phyloP scores from a whole-genome alignment of 2,113 vertebrate species.

The Ursus arctos region DNA sequence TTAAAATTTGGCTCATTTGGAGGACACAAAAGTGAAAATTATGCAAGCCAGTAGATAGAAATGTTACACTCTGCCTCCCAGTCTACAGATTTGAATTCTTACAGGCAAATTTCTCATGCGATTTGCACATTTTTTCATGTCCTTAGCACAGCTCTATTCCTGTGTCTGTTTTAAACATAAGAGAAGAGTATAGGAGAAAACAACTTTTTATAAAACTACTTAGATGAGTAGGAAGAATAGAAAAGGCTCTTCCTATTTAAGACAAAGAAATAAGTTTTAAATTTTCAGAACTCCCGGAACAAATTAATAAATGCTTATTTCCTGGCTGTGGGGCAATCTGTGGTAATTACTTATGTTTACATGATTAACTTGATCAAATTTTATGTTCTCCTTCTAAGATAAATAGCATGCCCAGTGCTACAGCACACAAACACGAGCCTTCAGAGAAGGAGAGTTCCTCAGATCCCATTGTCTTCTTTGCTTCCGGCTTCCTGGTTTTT shows the following conservation, averaged over 20 bases:
- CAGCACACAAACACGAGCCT: not conserved
- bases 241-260: not conserved
- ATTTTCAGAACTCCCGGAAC: not conserved
- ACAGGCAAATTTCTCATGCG: not conserved
- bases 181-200: not conserved
- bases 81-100: constrained; percentile 24
- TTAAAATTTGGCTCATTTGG: not conserved
- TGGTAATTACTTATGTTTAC: not conserved
- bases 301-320: not conserved
- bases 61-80: not conserved
- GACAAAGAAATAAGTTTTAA: not conserved
- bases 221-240: not conserved
- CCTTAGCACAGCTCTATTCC: constrained; percentile 6
- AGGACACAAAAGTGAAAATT: constrained; percentile 39
- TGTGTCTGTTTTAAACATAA: not conserved
- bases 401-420: not conserved
- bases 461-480: not conserved
- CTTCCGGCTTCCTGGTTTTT: not conserved
- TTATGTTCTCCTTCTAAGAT: not conserved
- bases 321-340: not conserved
- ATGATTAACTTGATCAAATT: not conserved
- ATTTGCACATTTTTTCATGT: constrained; percentile 16
- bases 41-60: not conserved
- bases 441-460: not conserved
- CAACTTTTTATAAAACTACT: not conserved